These are phyloP conservation scores for Neotragus pygmaeus DNA, from an alignment of 2,113 vertebrate genomes.

Conservation along the genomic window DNA sequence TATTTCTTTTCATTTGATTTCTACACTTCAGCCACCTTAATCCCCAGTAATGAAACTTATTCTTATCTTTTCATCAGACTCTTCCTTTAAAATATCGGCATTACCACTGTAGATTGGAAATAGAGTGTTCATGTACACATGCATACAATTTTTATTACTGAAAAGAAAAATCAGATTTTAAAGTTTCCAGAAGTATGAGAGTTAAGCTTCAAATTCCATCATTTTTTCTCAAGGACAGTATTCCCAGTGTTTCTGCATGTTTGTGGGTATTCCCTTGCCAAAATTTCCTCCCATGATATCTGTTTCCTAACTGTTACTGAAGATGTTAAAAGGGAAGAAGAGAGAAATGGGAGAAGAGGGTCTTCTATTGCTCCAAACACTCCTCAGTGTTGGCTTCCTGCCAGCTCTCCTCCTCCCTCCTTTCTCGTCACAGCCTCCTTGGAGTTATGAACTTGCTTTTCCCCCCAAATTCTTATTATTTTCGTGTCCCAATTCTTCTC, in stretches of 20 bases:
- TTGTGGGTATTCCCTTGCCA: neutral
- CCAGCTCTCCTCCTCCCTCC: fast-evolving
- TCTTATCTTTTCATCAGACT: neutral
- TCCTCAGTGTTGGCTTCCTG: fast-evolving
- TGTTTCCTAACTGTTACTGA: neutral
- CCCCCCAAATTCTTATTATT: neutral
- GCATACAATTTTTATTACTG: neutral
- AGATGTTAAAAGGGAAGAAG: neutral
- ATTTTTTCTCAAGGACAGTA: neutral
- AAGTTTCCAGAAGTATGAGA: neutral
- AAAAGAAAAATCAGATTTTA: neutral
- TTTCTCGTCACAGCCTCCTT: neutral
- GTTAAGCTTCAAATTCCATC: neutral
- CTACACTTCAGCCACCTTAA: neutral
- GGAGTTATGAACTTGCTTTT: neutral
- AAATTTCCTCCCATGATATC: neutral
- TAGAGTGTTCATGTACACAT: too few species aligned
- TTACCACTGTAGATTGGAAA: neutral
- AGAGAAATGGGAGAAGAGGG: neutral
- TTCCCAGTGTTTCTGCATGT: neutral
- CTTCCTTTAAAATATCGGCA: neutral
- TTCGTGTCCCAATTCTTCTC: neutral
- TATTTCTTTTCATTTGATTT: neutral
- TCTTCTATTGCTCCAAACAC: neutral
- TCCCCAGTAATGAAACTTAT: neutral